Base-by-base conservation (phyloP, 2,113 vertebrate genomes). In the Eolophus roseicapilla region DNA sequence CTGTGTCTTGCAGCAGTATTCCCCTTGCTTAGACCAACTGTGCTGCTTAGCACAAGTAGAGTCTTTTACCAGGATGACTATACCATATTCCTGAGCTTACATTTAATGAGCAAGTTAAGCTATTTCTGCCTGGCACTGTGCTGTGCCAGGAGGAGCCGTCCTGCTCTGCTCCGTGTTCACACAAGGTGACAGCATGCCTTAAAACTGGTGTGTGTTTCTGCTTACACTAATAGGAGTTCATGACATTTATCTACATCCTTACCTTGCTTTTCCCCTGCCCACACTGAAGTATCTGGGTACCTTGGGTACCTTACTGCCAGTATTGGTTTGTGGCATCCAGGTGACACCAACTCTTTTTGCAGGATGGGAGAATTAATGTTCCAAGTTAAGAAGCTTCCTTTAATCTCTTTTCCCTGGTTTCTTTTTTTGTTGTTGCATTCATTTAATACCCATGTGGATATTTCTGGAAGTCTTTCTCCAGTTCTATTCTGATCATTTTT, bases 391-490 rank as follows among this genome's bases (percentile, higher is more conserved):
- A n/a, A 65, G 52, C 19, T 91, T 35, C 33, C 57, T 85, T 84
- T n/a, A 59, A 52, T 69, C 17, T 78, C 18, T 55, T 75, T 78
- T 10, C 55, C 59, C 47, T n/a, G 6, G 4, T 68, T 82, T 84
- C 49, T 70, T 16, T 43, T 24, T 29, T 27, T 44, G 29, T 43
- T 49, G 75, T 47, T 64, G 4, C 76, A 33, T 86, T 50, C 29
- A 47, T 84, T 93, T 85, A 64, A 35, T 52, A 60, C 35, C 74
- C 69, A 44, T 29, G 8, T 76, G 57, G 47, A 91, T 97, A 92
- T 95, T 95, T 95, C 94, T 89, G 86, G 95, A 93, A 89, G 27
- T 57, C 24, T 85, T 85, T 71, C 62, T 89, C 35, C 78, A 28
- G 69, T 81, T 12, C 74, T 86, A 64, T 96, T 95, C 89, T 65